A percentile compares a stretch with the other conserved stretches of the same genome.
These are phyloP conservation scores for Papilio polytes DNA, from an alignment of 1,140 invertebrate genomes.

Conservation along the genomic window DNA sequence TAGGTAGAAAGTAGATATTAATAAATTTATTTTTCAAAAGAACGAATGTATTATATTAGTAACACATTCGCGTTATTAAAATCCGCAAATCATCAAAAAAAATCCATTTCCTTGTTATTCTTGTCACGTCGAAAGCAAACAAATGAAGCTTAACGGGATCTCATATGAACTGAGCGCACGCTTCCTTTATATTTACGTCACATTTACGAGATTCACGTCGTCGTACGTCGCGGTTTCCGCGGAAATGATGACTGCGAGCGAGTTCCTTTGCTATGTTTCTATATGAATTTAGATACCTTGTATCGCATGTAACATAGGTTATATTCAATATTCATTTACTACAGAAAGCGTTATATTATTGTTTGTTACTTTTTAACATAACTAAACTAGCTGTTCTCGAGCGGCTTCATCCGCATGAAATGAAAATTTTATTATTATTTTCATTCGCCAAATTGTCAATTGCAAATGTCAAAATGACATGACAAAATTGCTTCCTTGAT, in stretches of 20 bases:
- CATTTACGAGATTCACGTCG: conserved; percentile 36
- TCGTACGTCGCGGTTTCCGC: conserved; percentile 32
- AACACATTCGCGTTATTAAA: background rate
- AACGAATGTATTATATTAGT: background rate
- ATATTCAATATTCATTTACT: background rate
- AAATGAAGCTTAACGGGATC: conserved; percentile 30
- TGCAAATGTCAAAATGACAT: no score
- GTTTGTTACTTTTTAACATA: background rate
- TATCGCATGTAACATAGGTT: background rate
- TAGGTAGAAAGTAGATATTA: no score
- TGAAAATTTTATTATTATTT: no score
- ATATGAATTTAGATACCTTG: conserved; percentile 28
- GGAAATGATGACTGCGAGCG: conserved; percentile 26
- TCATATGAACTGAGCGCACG: conserved; percentile 29
- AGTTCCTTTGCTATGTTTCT: conserved; percentile 2
- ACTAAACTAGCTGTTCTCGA: no score
- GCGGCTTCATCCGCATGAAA: no score
- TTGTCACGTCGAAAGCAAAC: conserved; percentile 30
- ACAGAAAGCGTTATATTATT: background rate
- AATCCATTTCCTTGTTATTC: conserved; percentile 22
- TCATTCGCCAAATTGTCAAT: no score
- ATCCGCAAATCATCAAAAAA: background rate
- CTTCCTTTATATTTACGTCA: conserved; percentile 32
- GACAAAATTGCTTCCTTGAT: no score
- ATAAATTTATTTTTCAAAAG: no score